A percentile compares a stretch with the other conserved stretches of the same genome.
phyloP scores from a whole-genome alignment of 2,113 vertebrate genomes.

The Fulmarus glacialis region DNA sequence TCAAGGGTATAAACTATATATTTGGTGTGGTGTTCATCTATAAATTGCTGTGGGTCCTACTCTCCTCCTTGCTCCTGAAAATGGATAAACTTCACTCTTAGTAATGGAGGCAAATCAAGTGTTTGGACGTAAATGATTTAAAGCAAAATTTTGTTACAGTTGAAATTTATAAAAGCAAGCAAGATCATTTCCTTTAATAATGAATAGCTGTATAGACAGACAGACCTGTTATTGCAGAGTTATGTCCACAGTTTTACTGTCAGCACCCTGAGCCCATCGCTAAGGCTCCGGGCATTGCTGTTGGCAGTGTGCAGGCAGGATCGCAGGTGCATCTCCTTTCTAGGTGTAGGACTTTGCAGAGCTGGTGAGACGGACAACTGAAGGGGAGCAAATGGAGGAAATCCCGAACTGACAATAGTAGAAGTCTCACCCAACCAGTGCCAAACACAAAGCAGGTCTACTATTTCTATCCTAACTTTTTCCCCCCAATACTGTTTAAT shows the following conservation, averaged over 20 bases:
- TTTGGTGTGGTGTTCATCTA: neutral
- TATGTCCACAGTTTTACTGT: neutral
- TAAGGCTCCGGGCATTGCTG: neutral
- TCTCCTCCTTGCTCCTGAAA: neutral
- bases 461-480: neutral
- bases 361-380: neutral
- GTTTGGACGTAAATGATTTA: neutral
- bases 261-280: neutral
- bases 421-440: neutral
- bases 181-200: neutral
- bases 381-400: neutral
- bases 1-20: neutral
- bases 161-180: neutral
- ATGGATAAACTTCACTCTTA: neutral
- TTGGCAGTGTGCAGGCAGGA: neutral
- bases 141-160: neutral
- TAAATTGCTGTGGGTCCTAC: neutral
- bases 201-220: neutral
- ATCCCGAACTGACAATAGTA: neutral
- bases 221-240: neutral
- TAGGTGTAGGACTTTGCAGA: neutral
- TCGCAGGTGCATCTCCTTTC: neutral
- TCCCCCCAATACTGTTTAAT: neutral
- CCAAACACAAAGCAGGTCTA: neutral
- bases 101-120: neutral